Evolutionary conservation across 2,113 vertebrate species (phyloP), one percentile per base, ranked within the genome.

Genomic region (Pyrgilauda ruficollis): DNA sequence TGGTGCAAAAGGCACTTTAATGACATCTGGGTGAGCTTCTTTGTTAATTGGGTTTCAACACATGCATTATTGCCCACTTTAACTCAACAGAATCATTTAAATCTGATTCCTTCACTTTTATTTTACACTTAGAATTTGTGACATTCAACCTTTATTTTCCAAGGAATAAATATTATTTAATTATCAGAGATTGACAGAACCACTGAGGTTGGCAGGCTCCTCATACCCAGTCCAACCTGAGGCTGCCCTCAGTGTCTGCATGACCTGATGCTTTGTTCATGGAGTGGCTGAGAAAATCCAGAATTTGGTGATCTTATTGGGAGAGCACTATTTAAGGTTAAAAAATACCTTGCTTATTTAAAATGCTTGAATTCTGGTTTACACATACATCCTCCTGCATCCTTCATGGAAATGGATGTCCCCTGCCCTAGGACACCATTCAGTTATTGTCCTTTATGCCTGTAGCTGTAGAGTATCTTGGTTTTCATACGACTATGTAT

Each of bases 11-110:
- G 91, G 80, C 87, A 89, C 79, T 96, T 93, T 21, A 95, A 67
- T 26, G 55, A 77, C 44, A 90, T 52, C 47, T 89, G 68, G 68
- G 78, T 93, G 93, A 96, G 68, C 56, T 95, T 85, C 64, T 96
- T 74, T 69, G 56, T 79, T 97, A 96, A 96, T 95, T 96, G 85
- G 90, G 55, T 90, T 93, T 77, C 83, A 88, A 35, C 68, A 49
- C 41, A 22, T 82, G 56, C 52, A 64, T 88, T 96, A 67, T 68
- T 93, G 72, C 76, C 49, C 68, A 56, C 76, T 96, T 93, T 70
- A 93, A 70, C 79, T 94, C 56, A 74, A 69, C 47, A 70, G 68
- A 90, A 76, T 88, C 6, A 84, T 93, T 97, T 92, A 67, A 74
- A 67, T 96, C 79, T 88, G 64, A 88, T 96, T 93, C 41, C 44